These are phyloP conservation scores for Morelia viridis DNA, from an alignment of 2,797 vertebrate species.

Conservation along the genomic window DNA sequence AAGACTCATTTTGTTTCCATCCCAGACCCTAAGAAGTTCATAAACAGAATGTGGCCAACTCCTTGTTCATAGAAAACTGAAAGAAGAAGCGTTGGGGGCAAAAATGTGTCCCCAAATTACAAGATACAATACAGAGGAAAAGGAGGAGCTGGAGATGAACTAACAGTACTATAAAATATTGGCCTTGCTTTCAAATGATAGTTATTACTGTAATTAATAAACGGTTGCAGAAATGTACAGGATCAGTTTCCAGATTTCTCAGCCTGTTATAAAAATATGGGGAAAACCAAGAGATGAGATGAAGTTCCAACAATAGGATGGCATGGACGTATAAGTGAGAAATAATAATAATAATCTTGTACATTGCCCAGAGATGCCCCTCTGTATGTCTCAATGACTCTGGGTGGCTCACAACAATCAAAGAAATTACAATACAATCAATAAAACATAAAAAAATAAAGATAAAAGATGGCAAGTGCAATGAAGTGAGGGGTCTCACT, in stretches of 20 bases:
- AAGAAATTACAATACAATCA: too few relatives aligned
- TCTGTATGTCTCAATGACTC: too few relatives aligned
- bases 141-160: not conserved
- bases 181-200: not conserved
- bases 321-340: too few relatives aligned
- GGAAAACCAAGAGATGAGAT: not conserved
- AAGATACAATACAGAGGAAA: not conserved
- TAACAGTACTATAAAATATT: not conserved
- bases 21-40: not conserved
- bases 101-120: not conserved
- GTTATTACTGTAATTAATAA: too few relatives aligned
- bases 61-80: not conserved
- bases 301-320: not conserved
- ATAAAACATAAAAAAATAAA: too few relatives aligned
- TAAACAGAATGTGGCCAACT: not conserved
- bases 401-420: too few relatives aligned
- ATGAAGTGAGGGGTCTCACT: too few relatives aligned
- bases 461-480: too few relatives aligned
- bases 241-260: not conserved
- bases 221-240: not conserved
- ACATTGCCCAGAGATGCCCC: too few relatives aligned
- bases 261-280: not conserved
- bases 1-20: not conserved
- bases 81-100: not conserved
- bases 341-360: too few relatives aligned